Evolutionary conservation across 2,888 invertebrate genomes (phyloP).

Genomic region (Bruchidius siliquastri): DNA sequence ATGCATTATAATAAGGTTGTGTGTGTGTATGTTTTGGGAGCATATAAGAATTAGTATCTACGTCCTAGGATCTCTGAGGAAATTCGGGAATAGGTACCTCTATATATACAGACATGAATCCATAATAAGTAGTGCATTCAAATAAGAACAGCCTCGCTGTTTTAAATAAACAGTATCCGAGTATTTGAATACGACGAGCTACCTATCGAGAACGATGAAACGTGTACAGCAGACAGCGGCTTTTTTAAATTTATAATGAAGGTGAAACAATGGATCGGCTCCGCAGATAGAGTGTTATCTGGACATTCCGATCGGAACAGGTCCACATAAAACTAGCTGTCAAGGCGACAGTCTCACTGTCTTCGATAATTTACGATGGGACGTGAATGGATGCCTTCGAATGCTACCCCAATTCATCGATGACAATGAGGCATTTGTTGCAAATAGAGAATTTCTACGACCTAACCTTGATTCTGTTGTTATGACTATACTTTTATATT

Average conservation of each 20-base stretch:
- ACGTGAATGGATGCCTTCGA: not conserved
- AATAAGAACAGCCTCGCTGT: no score
- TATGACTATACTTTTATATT: no score
- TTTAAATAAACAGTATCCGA: not conserved
- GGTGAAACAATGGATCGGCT: constrained; percentile 44
- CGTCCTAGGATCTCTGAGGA: no score
- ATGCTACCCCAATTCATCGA: not conserved
- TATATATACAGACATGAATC: no score
- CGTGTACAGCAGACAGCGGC: constrained; percentile 1
- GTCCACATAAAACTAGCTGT: constrained; percentile 45
- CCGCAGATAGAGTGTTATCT: constrained; percentile 43
- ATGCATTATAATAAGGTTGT: no score
- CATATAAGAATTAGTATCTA: no score
- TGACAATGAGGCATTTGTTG: not conserved
- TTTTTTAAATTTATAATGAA: constrained; percentile 11
- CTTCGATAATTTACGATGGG: constrained; percentile 35
- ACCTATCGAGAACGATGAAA: constrained; percentile 2
- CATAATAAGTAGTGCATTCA: no score
- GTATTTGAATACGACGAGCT: constrained; percentile 2
- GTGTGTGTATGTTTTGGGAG: no score
- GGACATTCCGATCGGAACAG: constrained; percentile 45
- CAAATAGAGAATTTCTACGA: no score
- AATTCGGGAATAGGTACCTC: no score
- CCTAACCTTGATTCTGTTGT: no score
- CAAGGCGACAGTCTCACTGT: constrained; percentile 42